Base-by-base conservation (phyloP, 2,888 invertebrate species). In the Euplagia quadripunctaria region DNA sequence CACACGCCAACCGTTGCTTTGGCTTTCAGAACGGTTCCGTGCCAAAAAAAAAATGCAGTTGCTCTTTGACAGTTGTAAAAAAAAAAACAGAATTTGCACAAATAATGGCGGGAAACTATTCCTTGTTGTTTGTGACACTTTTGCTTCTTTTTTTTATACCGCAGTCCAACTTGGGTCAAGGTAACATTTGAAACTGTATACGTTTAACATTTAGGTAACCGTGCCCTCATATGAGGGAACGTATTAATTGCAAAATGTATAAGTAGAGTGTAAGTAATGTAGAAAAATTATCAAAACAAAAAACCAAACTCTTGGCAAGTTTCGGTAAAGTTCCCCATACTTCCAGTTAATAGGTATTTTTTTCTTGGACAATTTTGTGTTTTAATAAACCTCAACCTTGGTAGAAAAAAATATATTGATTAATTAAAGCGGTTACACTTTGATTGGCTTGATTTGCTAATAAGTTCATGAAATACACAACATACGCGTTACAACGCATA, bases 1-100 rank as follows among this genome's bases (percentile, higher is more conserved):
- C 76, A 68, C 72, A 75, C 64, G 17, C 20, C 55, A 41, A 71
- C 79, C 71, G 64, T 65, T 61, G 71, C n/a, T 61, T 71, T 58
- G 67, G 41, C 7, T 14, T 41, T n/a, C n/a, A 12, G 6, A 14
- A 64, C 51, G 85, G 83, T 83, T 85, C 83, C 67, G 85, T 76
- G 83, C n/a, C 11, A n/a, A 0, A 58, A 68, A 68, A 17, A 42
- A 55, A 20, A 65, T 11, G 2, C 1, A 67, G 65, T 46, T 31
- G 31, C 4, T 66, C 17, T 66, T 51, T 51, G 51, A 51, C 31
- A 51, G 66, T 51, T 31, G 55, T 58, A 12, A 58, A 66, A 66
- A 51, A 61, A 46, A 66, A 66, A 12, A 7, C 20, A 49, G 9
- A 11, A 65, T 65, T 65, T 31, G 46, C 46, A 20, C 49, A 12